Evolutionary conservation across 2,113 vertebrate genomes (phyloP), one percentile per base, ranked within the genome.

Genomic region (Trogon surrucura): DNA sequence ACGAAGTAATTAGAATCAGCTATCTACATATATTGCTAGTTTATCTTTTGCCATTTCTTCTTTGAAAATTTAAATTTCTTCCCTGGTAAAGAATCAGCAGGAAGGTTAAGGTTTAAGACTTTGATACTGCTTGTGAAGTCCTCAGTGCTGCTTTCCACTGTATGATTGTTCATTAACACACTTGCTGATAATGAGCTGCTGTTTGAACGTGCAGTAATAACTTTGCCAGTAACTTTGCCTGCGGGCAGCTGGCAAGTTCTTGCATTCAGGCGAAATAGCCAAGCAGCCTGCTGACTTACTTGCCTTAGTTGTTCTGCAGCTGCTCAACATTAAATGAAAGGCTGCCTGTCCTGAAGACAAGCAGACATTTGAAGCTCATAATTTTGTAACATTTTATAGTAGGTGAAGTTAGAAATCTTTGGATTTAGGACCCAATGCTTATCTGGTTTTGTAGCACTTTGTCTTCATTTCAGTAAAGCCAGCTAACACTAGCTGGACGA

Each of bases 31-130:
- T 94, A 87, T 88, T 94, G 80, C 86, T 91, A 92, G 84, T 81
- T 93, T 96, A 92, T 92, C 3, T 94, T 97, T 94, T 96, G 54
- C 93, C 95, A 26, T 77, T 97, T 97, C 97, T 91, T 66, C 74
- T 96, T 82, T 56, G 74, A 89, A 87, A 83, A 87, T 88, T 93
- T 91, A 77, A 65, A 89, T 98, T 91, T 96, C 50, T 96, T 96
- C 88, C 56, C 19, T 94, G 58, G 45, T 79, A 27, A 61, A 71
- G 75, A 85, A 51, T 47, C 85, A 83, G 71, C 65, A 62, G 41
- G 45, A 86, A 80, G 15, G 32, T 32, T 12, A 3, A 54, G 7
- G 1, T 9, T 91, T 47, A 20, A 58, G 48, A 34, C 70, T 81
- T 90, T 26, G n/a, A 58, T 78, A 47, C 44, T 67, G 22, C 54